Evolutionary conservation across 2,797 vertebrate genomes (phyloP), one percentile per base, ranked within the genome.

Genomic region (Parambassis ranga): DNA sequence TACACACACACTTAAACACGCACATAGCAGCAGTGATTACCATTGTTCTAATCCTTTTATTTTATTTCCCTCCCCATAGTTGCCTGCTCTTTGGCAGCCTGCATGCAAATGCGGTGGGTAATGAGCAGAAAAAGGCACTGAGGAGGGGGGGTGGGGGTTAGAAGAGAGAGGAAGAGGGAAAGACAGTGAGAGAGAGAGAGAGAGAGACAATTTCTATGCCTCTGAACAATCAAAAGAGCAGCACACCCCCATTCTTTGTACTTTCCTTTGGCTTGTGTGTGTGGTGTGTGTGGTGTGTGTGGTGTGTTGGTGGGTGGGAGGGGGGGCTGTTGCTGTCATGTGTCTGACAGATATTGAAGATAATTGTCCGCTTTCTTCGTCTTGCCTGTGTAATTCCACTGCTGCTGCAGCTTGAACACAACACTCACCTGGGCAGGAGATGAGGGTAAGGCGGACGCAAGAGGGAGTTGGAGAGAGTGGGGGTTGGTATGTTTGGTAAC

Each of bases 271-370:
- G 77, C 56, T 58, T 75, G 57, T 76, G 81, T 36, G 72, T 20
- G 16, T 76, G 60, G 48, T 57, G 61, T 61, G 43, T 50, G 63
- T 68, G 55, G 71, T 64, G 76, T 46, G 60, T 42, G 48, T 50
- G 56, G 65, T 66, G 77, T 66, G 79, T 62, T 55, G 49, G 76
- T 79, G 70, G 42, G 77, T 76, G 72, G 63, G 70, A 6, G 49
- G 50, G 65, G 46, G 18, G 49, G 59, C 43, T 81, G 68, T 83
- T 88, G 83, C 90, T 92, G 92, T 92, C 92, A 92, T 90, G 87
- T 86, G 84, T 85, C 88, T 93, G 92, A 93, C 92, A 93, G 92
- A 91, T 93, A 92, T 93, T 93, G 91, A 91, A 91, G 91, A 92
- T 93, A 93, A 93, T 93, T 92, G 91, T 92, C 89, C 85, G 78